phyloP scores from a whole-genome alignment of 2,888 invertebrate species.

The Seira sanloemensis region DNA sequence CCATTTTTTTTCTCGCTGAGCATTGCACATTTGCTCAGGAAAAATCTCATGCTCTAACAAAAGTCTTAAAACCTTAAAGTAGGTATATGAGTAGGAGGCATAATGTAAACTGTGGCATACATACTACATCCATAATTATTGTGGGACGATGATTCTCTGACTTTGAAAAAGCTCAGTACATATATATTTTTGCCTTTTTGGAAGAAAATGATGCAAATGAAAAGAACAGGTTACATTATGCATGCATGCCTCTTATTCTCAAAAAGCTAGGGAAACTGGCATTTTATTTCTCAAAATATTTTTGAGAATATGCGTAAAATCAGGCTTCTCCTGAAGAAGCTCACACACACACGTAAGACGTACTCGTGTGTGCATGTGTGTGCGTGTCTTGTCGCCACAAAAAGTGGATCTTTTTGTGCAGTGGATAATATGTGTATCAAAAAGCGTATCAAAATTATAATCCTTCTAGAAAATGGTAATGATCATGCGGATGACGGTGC shows the following conservation, averaged over 20 bases:
- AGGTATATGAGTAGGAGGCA: neutral
- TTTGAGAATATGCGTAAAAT: neutral
- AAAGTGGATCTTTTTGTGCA: too few relatives aligned
- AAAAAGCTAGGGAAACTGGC: slow-evolving; percentile 26
- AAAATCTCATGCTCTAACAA: neutral
- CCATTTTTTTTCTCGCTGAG: neutral
- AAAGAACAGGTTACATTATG: slow-evolving; percentile 59
- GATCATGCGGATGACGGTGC: neutral
- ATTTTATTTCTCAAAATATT: neutral
- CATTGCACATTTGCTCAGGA: neutral
- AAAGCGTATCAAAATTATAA: slow-evolving; percentile 60
- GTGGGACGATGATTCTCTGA: neutral
- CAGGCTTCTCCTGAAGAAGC: neutral
- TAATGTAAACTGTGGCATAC: too few relatives aligned
- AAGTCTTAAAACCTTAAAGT: neutral
- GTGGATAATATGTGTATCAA: slow-evolving; percentile 42
- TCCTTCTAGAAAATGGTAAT: slow-evolving; percentile 25
- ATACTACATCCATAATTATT: neutral
- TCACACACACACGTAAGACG: neutral
- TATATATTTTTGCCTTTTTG: slow-evolving; percentile 36
- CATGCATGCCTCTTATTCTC: slow-evolving; percentile 42
- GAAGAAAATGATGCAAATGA: slow-evolving; percentile 49
- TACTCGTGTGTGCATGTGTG: slow-evolving; percentile 10
- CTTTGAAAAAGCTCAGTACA: neutral
- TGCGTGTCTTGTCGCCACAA: slow-evolving; percentile 39